A percentile compares a stretch with the other conserved stretches of the same genome.
phyloP scores from a whole-genome alignment of 1,140 invertebrate genomes.

The Drosophila ficusphila region DNA sequence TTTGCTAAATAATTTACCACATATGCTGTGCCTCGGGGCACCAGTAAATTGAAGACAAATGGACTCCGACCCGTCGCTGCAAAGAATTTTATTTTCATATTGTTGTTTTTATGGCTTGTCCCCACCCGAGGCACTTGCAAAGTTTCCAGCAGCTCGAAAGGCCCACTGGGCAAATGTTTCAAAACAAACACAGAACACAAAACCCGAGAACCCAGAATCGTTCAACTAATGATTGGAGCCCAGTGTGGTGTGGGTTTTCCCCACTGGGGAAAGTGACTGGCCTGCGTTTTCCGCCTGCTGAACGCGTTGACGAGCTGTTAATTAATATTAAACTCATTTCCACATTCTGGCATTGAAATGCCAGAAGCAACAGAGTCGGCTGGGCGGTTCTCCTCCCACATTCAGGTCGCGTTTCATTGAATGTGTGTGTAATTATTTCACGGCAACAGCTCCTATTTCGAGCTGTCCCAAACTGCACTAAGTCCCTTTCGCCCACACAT shows the following conservation, averaged over 20 bases:
- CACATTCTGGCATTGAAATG: slow-evolving; percentile 66
- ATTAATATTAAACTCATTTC: slow-evolving; percentile 79
- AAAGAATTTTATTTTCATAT: slow-evolving; percentile 61
- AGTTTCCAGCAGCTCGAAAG: not conserved
- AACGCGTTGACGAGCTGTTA: slow-evolving; percentile 59
- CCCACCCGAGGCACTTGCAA: not conserved
- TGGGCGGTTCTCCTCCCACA: slow-evolving; percentile 16
- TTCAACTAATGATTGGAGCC: slow-evolving; percentile 23
- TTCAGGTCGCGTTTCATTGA: slow-evolving; percentile 70
- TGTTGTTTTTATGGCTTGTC: slow-evolving; percentile 47
- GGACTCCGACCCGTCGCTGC: slow-evolving; percentile 17
- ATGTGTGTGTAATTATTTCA: slow-evolving; percentile 79
- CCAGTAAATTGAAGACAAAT: slow-evolving; percentile 66
- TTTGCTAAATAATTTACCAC: slow-evolving; percentile 66
- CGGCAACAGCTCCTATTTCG: slow-evolving; percentile 30
- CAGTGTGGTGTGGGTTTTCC: not conserved
- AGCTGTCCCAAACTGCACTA: slow-evolving; percentile 44
- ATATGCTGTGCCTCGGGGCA: slow-evolving; percentile 54
- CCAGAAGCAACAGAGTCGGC: slow-evolving; percentile 46
- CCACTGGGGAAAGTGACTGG: too few species aligned
- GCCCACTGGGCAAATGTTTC: slow-evolving; percentile 31
- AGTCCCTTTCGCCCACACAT: slow-evolving; percentile 33
- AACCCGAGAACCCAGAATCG: slow-evolving; percentile 20
- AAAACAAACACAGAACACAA: slow-evolving; percentile 36
- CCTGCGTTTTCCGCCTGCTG: slow-evolving; percentile 12